Conservation (phyloP, 2,113 vertebrate genomes). For the Dicerorhinus sumatrensis region DNA sequence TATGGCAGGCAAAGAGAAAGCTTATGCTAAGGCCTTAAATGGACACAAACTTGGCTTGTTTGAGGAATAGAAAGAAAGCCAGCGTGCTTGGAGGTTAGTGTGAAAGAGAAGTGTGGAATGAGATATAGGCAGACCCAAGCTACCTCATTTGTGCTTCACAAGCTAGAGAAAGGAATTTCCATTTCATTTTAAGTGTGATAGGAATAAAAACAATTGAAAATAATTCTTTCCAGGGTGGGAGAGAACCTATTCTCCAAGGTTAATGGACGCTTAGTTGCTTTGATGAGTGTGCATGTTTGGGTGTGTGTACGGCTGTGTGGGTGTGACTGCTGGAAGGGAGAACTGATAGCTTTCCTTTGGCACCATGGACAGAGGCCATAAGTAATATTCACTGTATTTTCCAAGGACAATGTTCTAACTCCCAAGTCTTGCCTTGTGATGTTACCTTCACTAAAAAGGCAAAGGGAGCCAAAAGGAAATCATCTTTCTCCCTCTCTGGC, state of each 20-base stretch:
- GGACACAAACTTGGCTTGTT: background rate
- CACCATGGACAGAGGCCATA: background rate
- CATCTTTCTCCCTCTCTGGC: background rate
- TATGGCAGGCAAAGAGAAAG: background rate
- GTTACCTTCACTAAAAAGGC: background rate
- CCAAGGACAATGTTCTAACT: background rate
- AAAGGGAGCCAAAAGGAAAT: background rate
- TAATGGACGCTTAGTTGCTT: background rate
- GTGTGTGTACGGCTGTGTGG: no score
- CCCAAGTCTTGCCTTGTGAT: background rate
- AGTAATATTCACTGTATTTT: background rate
- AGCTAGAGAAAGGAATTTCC: background rate
- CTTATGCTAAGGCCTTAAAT: background rate
- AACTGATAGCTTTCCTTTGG: background rate
- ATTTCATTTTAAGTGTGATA: background rate
- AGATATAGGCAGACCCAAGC: background rate
- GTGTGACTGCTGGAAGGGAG: background rate
- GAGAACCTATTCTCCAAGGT: background rate
- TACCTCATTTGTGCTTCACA: background rate
- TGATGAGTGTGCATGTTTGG: background rate
- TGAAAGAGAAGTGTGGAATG: background rate
- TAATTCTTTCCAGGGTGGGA: background rate
- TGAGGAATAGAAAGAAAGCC: background rate
- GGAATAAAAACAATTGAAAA: background rate
- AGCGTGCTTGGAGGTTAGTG: background rate